A percentile compares a stretch with the other conserved stretches of the same genome.
Conservation (phyloP, 2,797 vertebrate genomes). For the Myotis daubentonii region DNA sequence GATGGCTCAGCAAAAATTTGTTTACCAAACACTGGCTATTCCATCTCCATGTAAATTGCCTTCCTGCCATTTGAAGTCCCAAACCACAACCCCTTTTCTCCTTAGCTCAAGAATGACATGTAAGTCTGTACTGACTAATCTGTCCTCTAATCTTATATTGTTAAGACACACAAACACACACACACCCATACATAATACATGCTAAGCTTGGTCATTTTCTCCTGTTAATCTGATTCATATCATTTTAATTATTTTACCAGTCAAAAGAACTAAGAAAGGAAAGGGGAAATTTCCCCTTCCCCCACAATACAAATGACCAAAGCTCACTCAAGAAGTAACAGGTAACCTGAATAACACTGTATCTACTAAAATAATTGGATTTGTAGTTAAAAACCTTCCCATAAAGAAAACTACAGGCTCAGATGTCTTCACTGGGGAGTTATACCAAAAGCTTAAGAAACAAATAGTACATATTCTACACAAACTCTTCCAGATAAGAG, state of each 20-base stretch:
- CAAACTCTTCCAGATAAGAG: slow-evolving; percentile 5
- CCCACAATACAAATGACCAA: not conserved
- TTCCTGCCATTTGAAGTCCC: not conserved
- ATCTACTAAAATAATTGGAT: slow-evolving; percentile 1
- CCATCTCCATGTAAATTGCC: not conserved
- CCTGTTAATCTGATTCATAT: not conserved
- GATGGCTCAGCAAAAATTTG: not conserved
- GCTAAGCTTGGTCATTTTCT: not conserved
- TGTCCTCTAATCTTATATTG: not conserved
- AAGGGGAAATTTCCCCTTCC: not conserved
- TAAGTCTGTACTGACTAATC: not conserved
- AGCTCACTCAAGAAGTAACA: not conserved
- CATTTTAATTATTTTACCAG: not conserved
- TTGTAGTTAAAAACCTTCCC: not conserved
- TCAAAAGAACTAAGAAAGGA: not conserved
- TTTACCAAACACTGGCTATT: not conserved
- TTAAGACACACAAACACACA: too few relatives aligned
- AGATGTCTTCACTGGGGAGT: not conserved
- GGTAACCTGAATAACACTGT: not conserved
- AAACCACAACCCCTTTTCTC: not conserved
- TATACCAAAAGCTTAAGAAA: slow-evolving; percentile 31
- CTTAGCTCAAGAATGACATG: not conserved
- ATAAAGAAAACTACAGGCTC: not conserved
- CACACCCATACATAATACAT: not conserved
- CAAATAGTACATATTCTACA: slow-evolving; percentile 6